Percentiles rank a stretch among this genome's conserved stretches.
phyloP scores from a whole-genome alignment of 2,113 vertebrate species.

The Daubentonia madagascariensis region DNA sequence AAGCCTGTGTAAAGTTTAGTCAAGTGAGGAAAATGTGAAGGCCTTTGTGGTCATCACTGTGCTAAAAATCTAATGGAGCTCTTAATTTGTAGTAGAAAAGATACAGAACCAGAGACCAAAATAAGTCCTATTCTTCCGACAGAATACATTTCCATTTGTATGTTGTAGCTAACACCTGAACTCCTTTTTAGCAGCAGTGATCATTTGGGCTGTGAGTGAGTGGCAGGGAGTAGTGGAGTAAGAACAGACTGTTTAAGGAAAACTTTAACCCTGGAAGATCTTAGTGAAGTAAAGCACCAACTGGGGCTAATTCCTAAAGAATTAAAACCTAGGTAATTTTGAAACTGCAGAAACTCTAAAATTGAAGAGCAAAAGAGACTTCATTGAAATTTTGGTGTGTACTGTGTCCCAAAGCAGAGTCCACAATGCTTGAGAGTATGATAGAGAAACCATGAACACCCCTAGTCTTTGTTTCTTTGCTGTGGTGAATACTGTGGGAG shows the following conservation, averaged over 20 bases:
- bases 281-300: background rate
- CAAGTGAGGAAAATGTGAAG: background rate
- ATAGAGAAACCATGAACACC: background rate
- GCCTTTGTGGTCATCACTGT: background rate
- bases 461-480: background rate
- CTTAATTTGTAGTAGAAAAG: background rate
- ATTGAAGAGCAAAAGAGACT: background rate
- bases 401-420: background rate
- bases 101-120: background rate
- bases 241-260: background rate
- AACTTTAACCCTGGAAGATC: background rate
- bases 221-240: background rate
- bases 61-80: background rate
- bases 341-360: background rate
- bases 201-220: background rate
- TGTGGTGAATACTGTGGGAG: background rate
- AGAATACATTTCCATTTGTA: background rate
- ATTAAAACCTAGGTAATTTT: background rate
- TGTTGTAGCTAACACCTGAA: background rate
- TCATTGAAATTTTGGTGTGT: background rate
- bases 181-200: background rate
- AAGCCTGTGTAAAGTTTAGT: background rate
- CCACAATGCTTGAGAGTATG: background rate
- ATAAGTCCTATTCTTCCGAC: background rate
- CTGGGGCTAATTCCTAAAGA: background rate